These are phyloP conservation scores for Riptortus pedestris DNA, from an alignment of 1,140 invertebrate species.

Conservation along the genomic window DNA sequence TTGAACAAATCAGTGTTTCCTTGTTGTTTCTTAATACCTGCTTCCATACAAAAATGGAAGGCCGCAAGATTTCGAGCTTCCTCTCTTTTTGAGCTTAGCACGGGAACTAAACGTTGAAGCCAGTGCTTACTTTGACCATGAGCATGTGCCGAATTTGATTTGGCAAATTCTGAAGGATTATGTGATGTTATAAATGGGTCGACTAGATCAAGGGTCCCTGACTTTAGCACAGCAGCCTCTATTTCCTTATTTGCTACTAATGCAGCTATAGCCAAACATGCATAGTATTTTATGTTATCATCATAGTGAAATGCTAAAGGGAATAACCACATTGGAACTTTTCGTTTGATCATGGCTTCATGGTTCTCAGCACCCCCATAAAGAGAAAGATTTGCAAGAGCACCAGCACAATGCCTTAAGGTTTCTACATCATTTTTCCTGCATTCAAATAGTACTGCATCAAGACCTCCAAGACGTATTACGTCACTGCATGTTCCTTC, in stretches of 20 bases:
- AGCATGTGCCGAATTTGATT: conserved; percentile 80
- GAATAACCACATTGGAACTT: conserved; percentile 96
- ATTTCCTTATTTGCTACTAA: conserved; percentile 97
- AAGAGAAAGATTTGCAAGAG: conserved; percentile 88
- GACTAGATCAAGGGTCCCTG: conserved; percentile 87
- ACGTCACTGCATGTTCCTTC: conserved; percentile 89
- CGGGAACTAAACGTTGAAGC: conserved; percentile 84
- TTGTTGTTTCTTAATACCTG: conserved; percentile 93
- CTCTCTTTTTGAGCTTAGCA: conserved; percentile 89
- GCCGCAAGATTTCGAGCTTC: conserved; percentile 93
- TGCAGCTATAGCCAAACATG: conserved; percentile 92
- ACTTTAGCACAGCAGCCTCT: conserved; percentile 88
- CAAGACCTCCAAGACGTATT: conserved; percentile 72
- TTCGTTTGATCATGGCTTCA: conserved; percentile 91
- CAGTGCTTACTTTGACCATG: conserved; percentile 95
- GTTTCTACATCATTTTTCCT: conserved; percentile 86
- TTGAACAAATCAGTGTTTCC: conserved; percentile 87
- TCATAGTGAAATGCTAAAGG: conserved; percentile 93
- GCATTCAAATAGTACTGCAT: conserved; percentile 89
- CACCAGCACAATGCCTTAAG: conserved; percentile 86
- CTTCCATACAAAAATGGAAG: conserved; percentile 99
- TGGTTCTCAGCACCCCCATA: conserved; percentile 94
- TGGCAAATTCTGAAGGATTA: conserved; percentile 89
- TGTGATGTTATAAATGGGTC: conserved; percentile 92
- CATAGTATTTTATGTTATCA: conserved; percentile 96